phyloP scores from a whole-genome alignment of 2,113 vertebrate genomes.

The Menura novaehollandiae region DNA sequence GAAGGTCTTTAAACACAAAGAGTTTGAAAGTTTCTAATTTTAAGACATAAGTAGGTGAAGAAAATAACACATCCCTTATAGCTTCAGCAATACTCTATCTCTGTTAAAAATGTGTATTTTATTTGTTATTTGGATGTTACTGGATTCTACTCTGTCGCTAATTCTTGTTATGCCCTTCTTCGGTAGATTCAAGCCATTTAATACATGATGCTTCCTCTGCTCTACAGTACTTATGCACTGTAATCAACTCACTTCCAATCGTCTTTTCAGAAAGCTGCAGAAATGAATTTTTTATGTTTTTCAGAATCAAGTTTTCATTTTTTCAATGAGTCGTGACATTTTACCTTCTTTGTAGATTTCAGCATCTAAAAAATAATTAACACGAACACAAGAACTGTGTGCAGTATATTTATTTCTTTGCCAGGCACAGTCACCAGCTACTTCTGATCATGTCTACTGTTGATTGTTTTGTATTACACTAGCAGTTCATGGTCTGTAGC shows the following conservation, averaged over 20 bases:
- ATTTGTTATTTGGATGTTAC: neutral
- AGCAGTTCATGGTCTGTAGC: neutral
- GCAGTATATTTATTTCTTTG: neutral
- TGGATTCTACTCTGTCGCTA: neutral
- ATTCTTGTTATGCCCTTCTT: neutral
- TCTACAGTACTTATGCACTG: neutral
- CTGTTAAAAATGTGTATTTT: neutral
- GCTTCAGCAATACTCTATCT: neutral
- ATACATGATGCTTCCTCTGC: neutral
- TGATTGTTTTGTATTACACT: neutral
- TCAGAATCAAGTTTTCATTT: neutral
- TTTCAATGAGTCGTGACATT: neutral
- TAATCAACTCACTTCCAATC: neutral
- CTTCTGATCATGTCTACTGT: neutral
- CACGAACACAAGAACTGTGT: neutral
- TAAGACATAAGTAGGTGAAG: neutral
- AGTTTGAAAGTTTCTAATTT: neutral
- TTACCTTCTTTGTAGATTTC: neutral
- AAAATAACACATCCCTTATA: neutral
- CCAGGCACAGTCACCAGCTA: neutral
- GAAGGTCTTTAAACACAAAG: neutral
- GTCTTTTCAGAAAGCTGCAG: neutral
- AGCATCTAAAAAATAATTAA: neutral
- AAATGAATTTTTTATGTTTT: neutral
- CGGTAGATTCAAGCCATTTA: neutral